Evolutionary conservation across 2,113 vertebrate species (phyloP), one percentile per base, ranked within the genome.

Genomic region (Callithrix jacchus): DNA sequence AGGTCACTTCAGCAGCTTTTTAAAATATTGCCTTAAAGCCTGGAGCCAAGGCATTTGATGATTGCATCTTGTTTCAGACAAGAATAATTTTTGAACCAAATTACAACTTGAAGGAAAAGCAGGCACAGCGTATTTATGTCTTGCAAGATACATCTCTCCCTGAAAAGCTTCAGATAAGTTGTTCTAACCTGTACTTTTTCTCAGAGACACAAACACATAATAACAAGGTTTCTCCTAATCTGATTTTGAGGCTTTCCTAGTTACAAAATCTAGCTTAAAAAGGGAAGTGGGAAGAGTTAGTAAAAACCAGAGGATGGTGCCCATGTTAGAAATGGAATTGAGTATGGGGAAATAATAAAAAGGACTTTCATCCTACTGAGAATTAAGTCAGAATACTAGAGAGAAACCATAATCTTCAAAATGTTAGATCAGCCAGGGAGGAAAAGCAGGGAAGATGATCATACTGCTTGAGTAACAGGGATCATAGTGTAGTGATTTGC

Each of bases 61-160:
- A 52, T 13, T 86, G 8, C 21, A 91, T 20, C 14, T 85, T 66
- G 11, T 88, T 77, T 93, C 13, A 79, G 10, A 54, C 70, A 84
- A 25, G 35, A 93, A 92, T 68, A 79, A 23, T 70, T 96, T 94
- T 93, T 87, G 93, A 66, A 84, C 11, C 17, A 54, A 95, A 77
- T 83, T 66, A 70, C 20, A 79, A 89, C 42, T 74, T 70, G 16
- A 89, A 89, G 8, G 56, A 95, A 92, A 95, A 82, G 45, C 47
- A 96, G 45, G 82, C 35, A 76, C 1, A 4, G 0, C 42, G 35
- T 87, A 68, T 89, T 83, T 87, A 12, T 82, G 42, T 37, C 23
- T 23, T 73, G 23, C 66, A 79, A n/a, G 1, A 47, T 37, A 66
- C 13, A 9, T 10, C 35, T 79, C 85, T 89, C n/a, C 77, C 25